Base-by-base conservation (phyloP, 2,113 vertebrate genomes). In the Echinops telfairi region DNA sequence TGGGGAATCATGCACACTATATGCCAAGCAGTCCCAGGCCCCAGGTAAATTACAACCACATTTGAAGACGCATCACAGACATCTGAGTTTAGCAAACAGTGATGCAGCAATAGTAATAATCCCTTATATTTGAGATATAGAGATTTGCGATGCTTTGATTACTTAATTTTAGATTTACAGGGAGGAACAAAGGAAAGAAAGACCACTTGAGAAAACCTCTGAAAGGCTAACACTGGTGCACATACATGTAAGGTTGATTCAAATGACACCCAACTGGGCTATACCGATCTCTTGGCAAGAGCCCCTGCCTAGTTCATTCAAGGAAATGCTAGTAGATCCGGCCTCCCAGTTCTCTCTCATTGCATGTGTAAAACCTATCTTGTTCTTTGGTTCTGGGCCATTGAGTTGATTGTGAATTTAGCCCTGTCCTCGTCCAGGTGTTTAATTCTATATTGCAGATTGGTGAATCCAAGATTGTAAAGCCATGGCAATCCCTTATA, bases 401-500 rank as follows among this genome's bases (percentile, higher is more conserved):
- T 62, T 58, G n/a, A 78, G 31, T 27, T 60, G 23, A 78, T 15
- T 90, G 38, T 60, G 23, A 66, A 80, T 31, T 92, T n/a, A 92
- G n/a, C 4, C 25, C 4, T 77, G 3, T 71, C 23, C 53, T 33
- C 77, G 11, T 92, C 3, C 57, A 77, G 25, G 6, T 85, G 80
- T 73, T 33, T 66, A 47, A 22, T 95, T 90, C 29, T 83, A 3
- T 68, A 70, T 31, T 87, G 15, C 36, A 95, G 86, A 36, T 90
- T 83, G 68, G 29, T 66, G 23, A 77, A 86, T 38, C 23, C 33
- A 80, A 57, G 70, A 23, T 3, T 79, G 1, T 88, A 90, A 91
- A 95, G 60, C 15, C 71, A 96, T 97, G 96, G 31, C 29, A 70
- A 60, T 87, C 14, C 23, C 57, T 89, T 53, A 68, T 16, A 97